Evolutionary conservation across 30 jellyfish, hydroid and myxozoan species (phyloP), one percentile per base, ranked within the genome.

Genomic region (Aurelia aurita complex sp. Pacific): DNA sequence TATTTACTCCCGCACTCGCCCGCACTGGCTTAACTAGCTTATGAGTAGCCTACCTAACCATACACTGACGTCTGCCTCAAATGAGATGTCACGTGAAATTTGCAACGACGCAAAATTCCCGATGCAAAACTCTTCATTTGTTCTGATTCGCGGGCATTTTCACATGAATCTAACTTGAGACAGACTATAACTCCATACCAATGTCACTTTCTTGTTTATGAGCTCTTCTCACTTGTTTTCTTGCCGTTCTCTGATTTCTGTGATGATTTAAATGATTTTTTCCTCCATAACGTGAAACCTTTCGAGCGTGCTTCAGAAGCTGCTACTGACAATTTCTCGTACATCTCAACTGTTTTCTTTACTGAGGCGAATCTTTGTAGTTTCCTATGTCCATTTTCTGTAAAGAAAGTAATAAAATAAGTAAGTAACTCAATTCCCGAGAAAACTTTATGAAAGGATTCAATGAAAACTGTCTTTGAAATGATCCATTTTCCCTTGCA

Each of bases 351-450:
- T 19, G 94, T 84, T 64, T 80, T 95, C 91, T 85, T 81, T 19
- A 95, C 99, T 14, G 99, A 95, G 43, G 90, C 88, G n/a, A 93
- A 90, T 3, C 99, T 87, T 59, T 89, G 94, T 64, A 89, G 86
- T 16, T 82, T 71, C 66, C 88, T 88, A 10, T 79, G 89, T 61
- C 89, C 99, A 51, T 83, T 80, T 10, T 70, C 97, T 86, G 69
- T 9, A 72, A 69, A 12, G 76, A 42, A 77, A 0, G 65, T 52
- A 1, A 66, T 10, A 10, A 18, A 73, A 38, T 43, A 34, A 10
- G 63, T 43, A 11, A 40, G 34, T 18, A 17, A 38, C 19, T 43
- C 57, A 52, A 18, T 10, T 9, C 15, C 13, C 4, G 57, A 67
- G 10, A 34, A 33, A 12, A 43, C 75, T 15, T 2, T 5, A 52